Conservation (phyloP, 2,113 vertebrate species). For the Rhizomys pruinosus region DNA sequence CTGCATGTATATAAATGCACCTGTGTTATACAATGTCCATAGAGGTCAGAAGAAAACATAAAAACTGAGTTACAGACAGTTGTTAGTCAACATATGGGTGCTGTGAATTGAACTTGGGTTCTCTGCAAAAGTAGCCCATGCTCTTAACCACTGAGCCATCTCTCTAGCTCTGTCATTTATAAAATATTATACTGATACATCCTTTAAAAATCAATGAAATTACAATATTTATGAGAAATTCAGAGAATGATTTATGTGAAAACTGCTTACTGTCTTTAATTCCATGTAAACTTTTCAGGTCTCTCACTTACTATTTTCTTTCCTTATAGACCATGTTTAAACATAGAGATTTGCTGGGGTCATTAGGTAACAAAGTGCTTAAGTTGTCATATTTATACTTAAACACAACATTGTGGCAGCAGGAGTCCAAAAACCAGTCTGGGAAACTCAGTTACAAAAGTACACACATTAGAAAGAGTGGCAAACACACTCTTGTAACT, state of each 20-base stretch:
- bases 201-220: conserved; percentile 1
- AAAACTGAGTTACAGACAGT: too few relatives aligned
- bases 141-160: too few relatives aligned
- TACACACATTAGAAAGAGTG: neutral
- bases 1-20: too few relatives aligned
- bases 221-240: neutral
- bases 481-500: conserved; percentile 61
- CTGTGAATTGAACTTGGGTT: too few relatives aligned
- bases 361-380: conserved; percentile 18
- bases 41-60: too few relatives aligned
- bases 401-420: conserved; percentile 41
- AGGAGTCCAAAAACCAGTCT: neutral
- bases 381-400: conserved; percentile 9
- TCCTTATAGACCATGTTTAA: neutral
- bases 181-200: neutral
- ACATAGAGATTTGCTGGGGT: neutral
- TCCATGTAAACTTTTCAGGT: neutral
- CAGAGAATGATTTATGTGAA: neutral
- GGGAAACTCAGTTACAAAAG: conserved; percentile 20
- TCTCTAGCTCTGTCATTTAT: too few relatives aligned
- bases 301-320: neutral
- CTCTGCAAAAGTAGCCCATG: too few relatives aligned
- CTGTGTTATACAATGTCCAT: too few relatives aligned
- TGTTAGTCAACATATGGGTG: too few relatives aligned
- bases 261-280: neutral